Percentiles rank a stretch among this genome's conserved stretches.
These are phyloP conservation scores for Lophura nycthemera DNA, from an alignment of 2,113 vertebrate genomes.

Conservation along the genomic window DNA sequence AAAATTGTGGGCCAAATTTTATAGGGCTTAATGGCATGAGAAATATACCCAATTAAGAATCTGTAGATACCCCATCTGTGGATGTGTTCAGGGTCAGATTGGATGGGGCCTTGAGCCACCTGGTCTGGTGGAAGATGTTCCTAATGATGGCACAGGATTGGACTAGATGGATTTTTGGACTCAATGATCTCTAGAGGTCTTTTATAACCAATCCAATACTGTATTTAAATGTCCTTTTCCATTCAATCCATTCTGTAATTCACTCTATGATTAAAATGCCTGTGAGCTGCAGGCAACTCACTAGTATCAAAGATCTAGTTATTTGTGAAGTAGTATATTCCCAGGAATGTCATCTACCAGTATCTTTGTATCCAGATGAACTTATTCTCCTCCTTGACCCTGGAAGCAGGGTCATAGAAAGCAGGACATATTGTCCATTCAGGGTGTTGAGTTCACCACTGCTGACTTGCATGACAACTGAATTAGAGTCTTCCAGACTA, in stretches of 20 bases:
- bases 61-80: neutral
- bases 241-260: neutral
- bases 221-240: neutral
- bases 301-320: neutral
- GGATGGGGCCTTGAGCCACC: neutral
- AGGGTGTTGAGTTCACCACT: neutral
- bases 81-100: neutral
- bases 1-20: neutral
- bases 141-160: neutral
- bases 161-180: neutral
- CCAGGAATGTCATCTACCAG: neutral
- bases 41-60: neutral
- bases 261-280: neutral
- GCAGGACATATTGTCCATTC: rapidly evolving
- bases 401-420: neutral
- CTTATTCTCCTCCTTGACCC: neutral
- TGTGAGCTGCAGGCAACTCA: neutral
- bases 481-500: neutral
- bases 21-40: neutral
- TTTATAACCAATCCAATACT: neutral
- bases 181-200: neutral
- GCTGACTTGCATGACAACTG: neutral
- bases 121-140: neutral
- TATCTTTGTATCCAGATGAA: neutral
- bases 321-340: neutral